Base-by-base conservation (phyloP, 2,888 invertebrate genomes). In the Priocnemis perturbator region DNA sequence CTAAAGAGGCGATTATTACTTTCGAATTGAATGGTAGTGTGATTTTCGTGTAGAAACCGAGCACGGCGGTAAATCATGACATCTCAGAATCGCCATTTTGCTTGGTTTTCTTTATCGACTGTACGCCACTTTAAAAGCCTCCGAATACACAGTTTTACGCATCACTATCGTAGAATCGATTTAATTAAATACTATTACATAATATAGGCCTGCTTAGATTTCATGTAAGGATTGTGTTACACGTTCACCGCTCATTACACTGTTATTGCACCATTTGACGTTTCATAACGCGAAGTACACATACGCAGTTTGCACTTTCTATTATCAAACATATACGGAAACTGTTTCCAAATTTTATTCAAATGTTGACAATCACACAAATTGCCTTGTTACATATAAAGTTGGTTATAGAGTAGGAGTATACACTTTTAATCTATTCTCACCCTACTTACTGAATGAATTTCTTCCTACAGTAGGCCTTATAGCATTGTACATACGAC, bases 21-120 rank as follows among this genome's bases (percentile, higher is more conserved):
- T 37, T 37, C 37, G 44, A 23, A 11, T 66, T 52, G 9, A 68
- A 57, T 52, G 30, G 60, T 26, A 50, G 48, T 20, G 59, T 45
- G 52, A 53, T 47, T 23, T 52, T 64, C 17, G 3, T 9, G 50
- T n/a, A 23, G 63, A 15, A 67, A 53, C 52, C 53, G 17, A 64
- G 37, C 19, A 21, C 48, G 21, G 60, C 63, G 58, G 64, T 63
- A 75, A 70, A 63, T 63, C 63, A 37, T 37, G 37, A 37, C 37
- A 37, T 37, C 7, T 37, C 37, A 37, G 14, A 23, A 66, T 48
- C 73, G 78, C 77, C 77, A 78, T 78, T 77, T 77, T 78, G 57
- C 37, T 37, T 14, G 47, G 62, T 60, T 63, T 68, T 65, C 58
- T 66, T 76, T 76, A 76, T 76, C 76, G 76, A 75, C 75, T 67